Percentiles rank a stretch among this genome's conserved stretches.
Conservation (phyloP, 1,140 invertebrate species). For the Bombus soroeensis region DNA sequence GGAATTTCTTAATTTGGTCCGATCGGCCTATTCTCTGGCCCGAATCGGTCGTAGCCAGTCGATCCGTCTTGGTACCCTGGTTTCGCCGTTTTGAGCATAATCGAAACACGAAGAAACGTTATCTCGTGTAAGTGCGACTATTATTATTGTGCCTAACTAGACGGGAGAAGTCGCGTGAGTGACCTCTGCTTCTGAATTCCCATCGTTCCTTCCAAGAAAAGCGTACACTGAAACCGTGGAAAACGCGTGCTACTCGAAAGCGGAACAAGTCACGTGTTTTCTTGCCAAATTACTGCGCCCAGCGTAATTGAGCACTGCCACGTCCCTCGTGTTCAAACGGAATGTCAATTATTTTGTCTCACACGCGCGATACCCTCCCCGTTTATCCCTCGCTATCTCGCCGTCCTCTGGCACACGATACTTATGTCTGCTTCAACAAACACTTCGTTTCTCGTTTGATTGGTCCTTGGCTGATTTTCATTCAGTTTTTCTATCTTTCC, state of each 20-base stretch:
- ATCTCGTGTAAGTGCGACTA: neutral
- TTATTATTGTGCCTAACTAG: neutral
- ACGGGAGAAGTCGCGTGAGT: neutral
- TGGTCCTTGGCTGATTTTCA: neutral
- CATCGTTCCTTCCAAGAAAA: slow-evolving; percentile 14
- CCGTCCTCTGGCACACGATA: neutral
- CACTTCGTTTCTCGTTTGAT: neutral
- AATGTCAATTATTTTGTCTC: slow-evolving; percentile 26
- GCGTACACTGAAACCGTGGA: neutral
- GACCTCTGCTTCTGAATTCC: neutral
- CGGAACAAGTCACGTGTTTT: slow-evolving; percentile 12
- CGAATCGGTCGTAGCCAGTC: slow-evolving; percentile 51
- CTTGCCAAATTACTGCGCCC: slow-evolving; percentile 7
- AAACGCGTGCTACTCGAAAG: neutral
- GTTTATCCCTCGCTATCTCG: slow-evolving; percentile 6
- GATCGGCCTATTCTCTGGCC: slow-evolving; percentile 62
- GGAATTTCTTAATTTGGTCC: slow-evolving; percentile 66
- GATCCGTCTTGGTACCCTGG: neutral
- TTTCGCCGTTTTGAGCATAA: slow-evolving; percentile 8
- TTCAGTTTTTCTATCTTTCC: neutral
- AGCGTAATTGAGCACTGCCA: neutral
- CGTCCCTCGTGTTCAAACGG: neutral
- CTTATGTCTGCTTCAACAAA: neutral
- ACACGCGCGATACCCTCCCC: neutral
- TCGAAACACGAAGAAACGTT: slow-evolving; percentile 13